These are phyloP conservation scores for Tipula unca DNA, from an alignment of 2,888 invertebrate species.

Conservation along the genomic window DNA sequence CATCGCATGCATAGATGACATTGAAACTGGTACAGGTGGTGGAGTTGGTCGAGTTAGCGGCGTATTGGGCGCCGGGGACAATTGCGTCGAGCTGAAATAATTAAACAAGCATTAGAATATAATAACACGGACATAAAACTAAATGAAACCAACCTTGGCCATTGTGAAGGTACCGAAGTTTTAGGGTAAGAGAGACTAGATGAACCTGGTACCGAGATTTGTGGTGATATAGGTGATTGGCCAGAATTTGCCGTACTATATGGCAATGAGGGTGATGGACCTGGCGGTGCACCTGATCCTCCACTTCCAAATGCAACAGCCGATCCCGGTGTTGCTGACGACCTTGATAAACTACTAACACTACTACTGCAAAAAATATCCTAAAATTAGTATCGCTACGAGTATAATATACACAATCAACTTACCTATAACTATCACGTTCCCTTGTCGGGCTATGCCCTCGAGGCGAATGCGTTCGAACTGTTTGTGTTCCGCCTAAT, in stretches of 20 bases:
- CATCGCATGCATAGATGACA: slow-evolving; percentile 36
- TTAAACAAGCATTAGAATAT: slow-evolving; percentile 23
- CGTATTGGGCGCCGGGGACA: slow-evolving; percentile 44
- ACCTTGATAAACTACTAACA: slow-evolving; percentile 72
- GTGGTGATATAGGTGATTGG: slow-evolving; percentile 36
- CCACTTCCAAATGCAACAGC: slow-evolving; percentile 29
- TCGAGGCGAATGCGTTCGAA: slow-evolving; percentile 60
- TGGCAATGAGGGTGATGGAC: slow-evolving; percentile 37
- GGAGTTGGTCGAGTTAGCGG: slow-evolving; percentile 48
- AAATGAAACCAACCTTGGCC: slow-evolving; percentile 36
- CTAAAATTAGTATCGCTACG: neutral
- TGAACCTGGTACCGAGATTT: slow-evolving; percentile 26
- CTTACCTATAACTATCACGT: slow-evolving; percentile 79
- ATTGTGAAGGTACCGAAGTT: slow-evolving; percentile 28
- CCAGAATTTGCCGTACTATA: slow-evolving; percentile 38
- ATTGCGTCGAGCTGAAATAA: slow-evolving; percentile 35
- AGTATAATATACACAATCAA: neutral
- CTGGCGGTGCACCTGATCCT: slow-evolving; percentile 27
- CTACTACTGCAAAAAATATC: slow-evolving; percentile 54
- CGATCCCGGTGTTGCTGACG: slow-evolving; percentile 42
- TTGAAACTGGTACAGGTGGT: slow-evolving; percentile 36
- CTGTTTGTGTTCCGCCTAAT: slow-evolving; percentile 33
- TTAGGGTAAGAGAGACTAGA: slow-evolving; percentile 36
- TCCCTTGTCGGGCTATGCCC: slow-evolving; percentile 72
- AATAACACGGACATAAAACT: neutral